Evolutionary conservation across 1,140 invertebrate species (phyloP), one percentile per base, ranked within the genome.

Genomic region (Cephus cinctus): DNA sequence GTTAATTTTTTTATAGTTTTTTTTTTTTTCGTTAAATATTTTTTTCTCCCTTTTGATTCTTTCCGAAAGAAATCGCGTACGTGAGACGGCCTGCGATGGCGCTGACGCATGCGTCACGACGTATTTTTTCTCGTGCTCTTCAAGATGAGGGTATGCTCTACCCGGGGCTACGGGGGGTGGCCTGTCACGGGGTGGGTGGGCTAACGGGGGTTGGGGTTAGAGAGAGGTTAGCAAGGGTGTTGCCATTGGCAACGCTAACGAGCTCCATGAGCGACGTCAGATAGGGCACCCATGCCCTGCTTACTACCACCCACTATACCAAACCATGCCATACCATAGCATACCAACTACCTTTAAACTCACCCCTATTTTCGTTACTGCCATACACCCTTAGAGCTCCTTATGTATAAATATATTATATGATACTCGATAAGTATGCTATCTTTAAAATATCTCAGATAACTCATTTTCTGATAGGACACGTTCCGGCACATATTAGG

Each of bases 241-340:
- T 73, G 68, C 72, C 57, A 75, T 39, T 65, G 72, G 72, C 65
- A 73, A 75, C 72, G 69, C 71, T 75, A 73, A 75, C 72, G 72
- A 75, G 71, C 68, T 73, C 69, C 69, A 73, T 75, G 71, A 75
- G 69, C 72, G 71, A 73, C 68, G 71, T 73, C 63, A 72, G 72
- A 73, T 72, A 73, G 70, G 70, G 70, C 63, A 69, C 57, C 67
- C 60, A 61, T 69, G 47, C 59, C 50, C 11, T 12, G 27, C 12
- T 30, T 30, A 9, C 12, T 12, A 30, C 12, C 3, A 12, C 2
- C 53, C 52, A 57, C 44, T 55, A 48, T 47, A 51, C 55, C 52
- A 52, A 54, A 56, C 45, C 54, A 43, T 44, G 32, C 40, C 44
- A 35, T 50, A 27, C 39, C 44, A 50, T 41, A 16, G 18, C 32